Base-by-base conservation (phyloP, 2,797 vertebrate species). In the Coranthus polyacanthus region DNA sequence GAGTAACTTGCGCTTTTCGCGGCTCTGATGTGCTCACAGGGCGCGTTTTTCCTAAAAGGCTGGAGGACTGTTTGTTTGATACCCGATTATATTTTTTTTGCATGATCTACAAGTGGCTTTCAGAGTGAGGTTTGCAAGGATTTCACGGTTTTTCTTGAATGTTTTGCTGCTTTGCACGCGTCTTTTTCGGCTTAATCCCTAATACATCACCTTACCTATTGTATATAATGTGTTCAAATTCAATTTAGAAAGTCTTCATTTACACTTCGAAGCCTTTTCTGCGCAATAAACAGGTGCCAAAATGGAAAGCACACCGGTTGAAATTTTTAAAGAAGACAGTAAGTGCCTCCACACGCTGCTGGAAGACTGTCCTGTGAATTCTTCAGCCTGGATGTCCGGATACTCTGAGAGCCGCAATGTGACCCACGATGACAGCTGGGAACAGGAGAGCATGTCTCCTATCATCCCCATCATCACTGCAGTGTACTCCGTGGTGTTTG, bases 401-500 rank as follows among this genome's bases (percentile, higher is more conserved):
- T 80, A 75, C 77, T 55, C 68, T 0, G 94, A 95, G 74, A 89
- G 88, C 0, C 92, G 91, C 29, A 90, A 90, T 59, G 91, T 69
- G 76, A 92, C 60, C 72, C 81, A 91, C 2, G 63, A 93, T 0
- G 84, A 79, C 0, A 51, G 70, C 78, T 94, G 89, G 92, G 89
- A 91, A 56, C 92, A 94, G 78, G 89, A 96, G 59, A 90, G 93
- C 72, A 94, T 97, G 90, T 97, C 96, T 13, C 96, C 96, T 0
- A 95, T 94, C 83, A 95, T 98, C 65, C 95, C 96, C 53, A 95
- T 97, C 81, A 98, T 98, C 93, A 98, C 97, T 0, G 96, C 96
- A 0, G 95, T 99, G 80, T 98, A 99, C 89, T 98, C 96, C 0
- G 92, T 97, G 81, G 96, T 99, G 78, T 99, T 99, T n/a, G 95